Base-by-base conservation (phyloP, 2,113 vertebrate species). In the Dicrurus megarhynchus region DNA sequence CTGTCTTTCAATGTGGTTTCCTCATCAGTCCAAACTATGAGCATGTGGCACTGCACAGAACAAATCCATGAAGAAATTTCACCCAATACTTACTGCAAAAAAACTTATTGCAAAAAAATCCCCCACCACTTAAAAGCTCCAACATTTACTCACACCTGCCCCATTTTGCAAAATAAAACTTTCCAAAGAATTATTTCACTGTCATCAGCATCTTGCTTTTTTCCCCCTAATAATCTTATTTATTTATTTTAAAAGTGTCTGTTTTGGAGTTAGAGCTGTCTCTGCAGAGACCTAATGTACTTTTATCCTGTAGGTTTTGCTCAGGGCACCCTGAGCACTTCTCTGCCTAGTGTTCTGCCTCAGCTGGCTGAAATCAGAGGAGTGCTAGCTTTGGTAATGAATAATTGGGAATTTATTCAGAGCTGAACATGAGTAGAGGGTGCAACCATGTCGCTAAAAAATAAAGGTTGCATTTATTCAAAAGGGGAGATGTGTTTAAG, bases 1-100 rank as follows among this genome's bases (percentile, higher is more conserved):
- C 15, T 61, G n/a, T 80, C 42, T 85, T 90, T 91, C 82, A 88
- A 21, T 73, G 75, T 85, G 85, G 63, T 93, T 97, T 96, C 59
- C 70, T 96, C 90, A 93, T 85, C 82, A 93, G 30, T 50, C 15
- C 39, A 64, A 87, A 57, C 49, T 60, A 35, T 49, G 74, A 82
- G 61, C 30, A 44, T 71, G 81, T 84, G 70, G 84, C 56, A 56
- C 50, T 49, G 20, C 30, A 46, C 26, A 53, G 35, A 81, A 37
- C 17, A 95, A 91, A 83, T 83, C 59, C 33, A 44, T 39, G 60
- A 75, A 13, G 18, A 82, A 56, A 69, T 89, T 83, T 95, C 80
- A 94, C 32, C 32, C 4, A 1, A 41, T 73, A 73, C 18, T 17
- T 89, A 20, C 26, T 70, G 59, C 26, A 80, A 49, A 69, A 87